A percentile compares a stretch with the other conserved stretches of the same genome.
These are phyloP conservation scores for Silurus glanis DNA, from an alignment of 2,113 vertebrate species.

Conservation along the genomic window DNA sequence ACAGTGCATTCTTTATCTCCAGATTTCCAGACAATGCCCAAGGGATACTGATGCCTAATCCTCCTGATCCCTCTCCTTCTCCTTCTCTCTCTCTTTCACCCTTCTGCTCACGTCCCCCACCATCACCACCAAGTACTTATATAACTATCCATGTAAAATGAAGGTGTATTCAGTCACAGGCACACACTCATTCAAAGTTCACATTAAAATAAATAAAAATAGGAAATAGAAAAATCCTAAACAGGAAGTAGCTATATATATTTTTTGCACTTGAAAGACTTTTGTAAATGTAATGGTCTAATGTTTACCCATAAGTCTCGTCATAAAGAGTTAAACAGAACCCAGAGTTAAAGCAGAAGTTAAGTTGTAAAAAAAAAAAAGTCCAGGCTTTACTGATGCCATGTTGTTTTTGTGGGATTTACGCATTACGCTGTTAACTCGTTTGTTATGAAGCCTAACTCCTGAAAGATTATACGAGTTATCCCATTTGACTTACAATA, in stretches of 20 bases:
- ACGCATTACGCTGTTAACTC: conserved; percentile 92
- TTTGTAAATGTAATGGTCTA: no score
- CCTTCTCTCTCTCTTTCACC: conserved; percentile 10
- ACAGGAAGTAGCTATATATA: background rate
- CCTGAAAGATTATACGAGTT: conserved; percentile 98
- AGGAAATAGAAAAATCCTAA: background rate
- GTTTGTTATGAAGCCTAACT: conserved; percentile 84
- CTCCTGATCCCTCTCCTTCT: conserved; percentile 71
- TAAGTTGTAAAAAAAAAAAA: background rate
- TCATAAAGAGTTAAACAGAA: background rate
- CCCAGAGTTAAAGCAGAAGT: background rate
- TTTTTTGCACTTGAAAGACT: background rate
- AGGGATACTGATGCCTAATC: conserved; percentile 92
- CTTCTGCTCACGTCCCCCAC: conserved; percentile 47
- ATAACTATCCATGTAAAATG: background rate
- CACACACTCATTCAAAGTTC: no score
- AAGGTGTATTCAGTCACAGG: background rate
- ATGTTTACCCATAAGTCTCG: background rate
- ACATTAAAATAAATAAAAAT: no score
- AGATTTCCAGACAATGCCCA: conserved; percentile 93
- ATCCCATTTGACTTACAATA: conserved; percentile 98
- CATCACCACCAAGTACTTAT: conserved; percentile 77
- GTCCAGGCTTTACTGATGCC: conserved; percentile 48
- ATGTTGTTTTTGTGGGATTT: conserved; percentile 37
- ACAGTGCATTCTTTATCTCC: conserved; percentile 79